phyloP scores from a whole-genome alignment of 2,888 invertebrate species.

The Digitonthophagus gazella region DNA sequence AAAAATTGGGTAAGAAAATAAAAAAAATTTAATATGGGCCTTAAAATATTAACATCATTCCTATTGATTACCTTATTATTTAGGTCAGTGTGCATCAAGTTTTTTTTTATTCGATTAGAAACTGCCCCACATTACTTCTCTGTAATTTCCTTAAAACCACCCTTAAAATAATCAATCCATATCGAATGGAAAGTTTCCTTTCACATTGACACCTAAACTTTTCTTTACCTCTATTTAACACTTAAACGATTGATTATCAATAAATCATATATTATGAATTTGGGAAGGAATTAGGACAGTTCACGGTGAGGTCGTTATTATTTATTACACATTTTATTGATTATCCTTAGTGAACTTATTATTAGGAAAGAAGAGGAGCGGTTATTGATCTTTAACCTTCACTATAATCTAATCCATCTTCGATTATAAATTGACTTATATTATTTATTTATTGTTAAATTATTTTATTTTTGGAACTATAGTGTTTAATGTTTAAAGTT shows the following conservation, averaged over 20 bases:
- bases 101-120: background rate
- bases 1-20: constrained; percentile 32
- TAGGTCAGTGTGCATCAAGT: background rate
- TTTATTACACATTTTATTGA: background rate
- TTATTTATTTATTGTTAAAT: no score
- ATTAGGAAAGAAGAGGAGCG: background rate
- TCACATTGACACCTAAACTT: background rate
- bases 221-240: background rate
- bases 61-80: background rate
- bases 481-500: no score
- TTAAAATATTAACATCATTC: background rate
- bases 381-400: background rate
- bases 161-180: no score
- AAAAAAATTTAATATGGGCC: no score
- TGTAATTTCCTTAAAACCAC: background rate
- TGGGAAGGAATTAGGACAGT: background rate
- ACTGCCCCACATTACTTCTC: background rate
- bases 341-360: background rate
- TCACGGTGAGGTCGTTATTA: background rate
- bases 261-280: background rate
- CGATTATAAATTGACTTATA: no score
- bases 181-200: no score
- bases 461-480: no score
- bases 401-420: no score
- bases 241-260: background rate